phyloP scores from a whole-genome alignment of 2,113 vertebrate genomes.

The Melanostigma gelatinosum region DNA sequence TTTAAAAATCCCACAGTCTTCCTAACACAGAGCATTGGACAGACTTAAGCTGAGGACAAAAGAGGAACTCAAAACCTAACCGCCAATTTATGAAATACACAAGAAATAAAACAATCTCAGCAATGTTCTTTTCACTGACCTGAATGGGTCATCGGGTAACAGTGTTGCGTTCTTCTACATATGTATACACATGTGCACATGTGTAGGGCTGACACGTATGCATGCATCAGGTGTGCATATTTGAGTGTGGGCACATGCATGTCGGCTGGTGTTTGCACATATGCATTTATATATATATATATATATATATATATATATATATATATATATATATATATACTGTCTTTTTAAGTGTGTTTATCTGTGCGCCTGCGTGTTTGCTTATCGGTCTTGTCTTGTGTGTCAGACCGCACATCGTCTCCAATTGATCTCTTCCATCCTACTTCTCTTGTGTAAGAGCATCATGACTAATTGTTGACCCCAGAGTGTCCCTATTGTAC shows the following conservation, averaged over 20 bases:
- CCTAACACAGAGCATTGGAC: background rate
- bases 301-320: too few species aligned
- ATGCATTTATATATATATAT: background rate
- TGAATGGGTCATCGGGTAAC: background rate
- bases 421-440: slow-evolving; percentile 53
- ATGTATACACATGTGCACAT: background rate
- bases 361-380: slow-evolving; percentile 21
- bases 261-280: slow-evolving; percentile 4
- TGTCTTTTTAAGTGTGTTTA: slow-evolving; percentile 3
- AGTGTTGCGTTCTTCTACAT: background rate
- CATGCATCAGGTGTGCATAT: background rate
- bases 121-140: background rate
- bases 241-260: background rate
- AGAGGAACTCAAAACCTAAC: background rate
- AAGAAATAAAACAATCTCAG: background rate
- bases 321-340: background rate
- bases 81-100: background rate
- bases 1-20: background rate
- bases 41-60: background rate
- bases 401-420: slow-evolving; percentile 33
- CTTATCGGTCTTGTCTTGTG: slow-evolving; percentile 32
- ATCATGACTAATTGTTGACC: slow-evolving; percentile 47
- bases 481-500: slow-evolving; percentile 26
- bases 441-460: slow-evolving; percentile 48
- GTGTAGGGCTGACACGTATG: background rate